Base-by-base conservation (phyloP, 2,113 vertebrate genomes). In the Rhadina sibilatrix region DNA sequence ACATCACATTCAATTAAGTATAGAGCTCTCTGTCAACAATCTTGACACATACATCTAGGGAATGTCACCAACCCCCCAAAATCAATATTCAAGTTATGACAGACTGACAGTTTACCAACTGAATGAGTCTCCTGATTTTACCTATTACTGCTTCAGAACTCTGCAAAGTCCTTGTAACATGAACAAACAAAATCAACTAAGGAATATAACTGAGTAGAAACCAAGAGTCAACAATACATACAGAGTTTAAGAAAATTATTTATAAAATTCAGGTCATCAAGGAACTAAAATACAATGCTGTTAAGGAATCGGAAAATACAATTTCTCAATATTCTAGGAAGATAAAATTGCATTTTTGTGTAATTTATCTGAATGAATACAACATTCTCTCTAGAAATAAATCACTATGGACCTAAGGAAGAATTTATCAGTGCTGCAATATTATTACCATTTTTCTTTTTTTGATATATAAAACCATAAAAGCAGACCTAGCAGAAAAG, bases 61-160 rank as follows among this genome's bases (percentile, higher is more conserved):
- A 98, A 97, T 97, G 94, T 97, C 97, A 97, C 64, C 71, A 97
- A 44, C 33, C 37, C 52, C 69, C 72, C 37, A 8, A 85, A 97
- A 98, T 98, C 97, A 97, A 97, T 98, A 98, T 95, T 97, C 93
- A 91, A 94, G 95, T 97, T 98, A 95, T 97, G 96, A 97, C 70
- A 84, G 95, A 96, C 87, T 96, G 97, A 97, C 96, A 97, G 94
- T 66, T 96, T 97, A 65, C 96, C 83, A 94, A 90, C 93, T 96
- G 92, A 95, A 76, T 68, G 68, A 95, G 12, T 97, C 94, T 93
- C 96, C 94, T 95, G 95, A 90, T 97, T 97, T 97, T 97, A 91
- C 85, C 74, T 92, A n/a, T 82, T 95, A 80, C 83, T 92, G 24
- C 90, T 90, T 81, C 52, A 94, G 66, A 98, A 77, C 47, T 88